phyloP scores from a whole-genome alignment of 2,888 invertebrate species.

The Cosmorhoe ocellata region DNA sequence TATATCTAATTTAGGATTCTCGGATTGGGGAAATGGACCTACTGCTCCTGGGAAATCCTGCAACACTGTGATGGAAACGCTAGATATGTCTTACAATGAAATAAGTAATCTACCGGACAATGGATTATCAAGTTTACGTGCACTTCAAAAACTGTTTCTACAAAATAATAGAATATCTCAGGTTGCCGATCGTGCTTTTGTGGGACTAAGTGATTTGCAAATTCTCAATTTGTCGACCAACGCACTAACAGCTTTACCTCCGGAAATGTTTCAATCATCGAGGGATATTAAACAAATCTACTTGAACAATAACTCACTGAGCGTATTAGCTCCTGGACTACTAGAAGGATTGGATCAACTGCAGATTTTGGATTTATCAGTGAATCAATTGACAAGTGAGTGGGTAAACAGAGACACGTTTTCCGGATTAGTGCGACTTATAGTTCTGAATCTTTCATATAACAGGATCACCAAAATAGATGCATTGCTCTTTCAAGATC shows the following conservation, averaged over 20 bases:
- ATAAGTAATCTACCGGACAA: conserved; percentile 87
- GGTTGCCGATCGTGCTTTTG: conserved; percentile 88
- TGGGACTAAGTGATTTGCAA: conserved; percentile 86
- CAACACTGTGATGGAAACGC: conserved; percentile 85
- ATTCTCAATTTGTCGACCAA: conserved; percentile 91
- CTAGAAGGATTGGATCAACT: conserved; percentile 88
- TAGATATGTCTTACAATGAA: conserved; percentile 89
- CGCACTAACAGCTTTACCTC: conserved; percentile 88
- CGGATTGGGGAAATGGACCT: conserved; percentile 87
- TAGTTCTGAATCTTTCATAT: conserved; percentile 88
- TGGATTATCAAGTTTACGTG: conserved; percentile 86
- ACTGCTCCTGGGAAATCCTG: conserved; percentile 86
- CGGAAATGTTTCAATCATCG: conserved; percentile 89
- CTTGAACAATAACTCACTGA: conserved; percentile 89
- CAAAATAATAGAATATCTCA: conserved; percentile 89
- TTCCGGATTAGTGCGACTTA: conserved; percentile 87
- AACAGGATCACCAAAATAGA: conserved; percentile 89
- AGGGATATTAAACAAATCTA: conserved; percentile 87
- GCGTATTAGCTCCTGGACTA: conserved; percentile 88
- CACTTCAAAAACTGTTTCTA: conserved; percentile 86
- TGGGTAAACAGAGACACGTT: conserved; percentile 91
- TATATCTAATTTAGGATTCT: conserved; percentile 88
- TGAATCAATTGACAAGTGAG: conserved; percentile 88
- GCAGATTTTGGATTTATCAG: conserved; percentile 87
- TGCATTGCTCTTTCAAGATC: conserved; percentile 86